phyloP scores from a whole-genome alignment of 2,888 invertebrate genomes.

The Schizaphis graminum region DNA sequence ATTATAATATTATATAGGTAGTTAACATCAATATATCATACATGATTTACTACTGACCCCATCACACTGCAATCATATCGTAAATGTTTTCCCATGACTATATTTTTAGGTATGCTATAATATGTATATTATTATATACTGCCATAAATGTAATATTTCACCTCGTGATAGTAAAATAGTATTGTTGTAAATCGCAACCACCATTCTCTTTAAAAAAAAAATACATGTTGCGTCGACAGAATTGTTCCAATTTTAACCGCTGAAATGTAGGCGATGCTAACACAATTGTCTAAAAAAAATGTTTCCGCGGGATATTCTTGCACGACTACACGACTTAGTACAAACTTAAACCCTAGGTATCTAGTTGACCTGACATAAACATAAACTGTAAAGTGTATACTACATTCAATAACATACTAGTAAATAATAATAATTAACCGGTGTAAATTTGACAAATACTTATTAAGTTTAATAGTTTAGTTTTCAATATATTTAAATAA shows the following conservation, averaged over 20 bases:
- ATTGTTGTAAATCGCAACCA: slow-evolving; percentile 13
- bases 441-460: neutral
- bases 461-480: neutral
- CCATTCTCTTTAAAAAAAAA: neutral
- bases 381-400: neutral
- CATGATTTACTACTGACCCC: neutral
- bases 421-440: neutral
- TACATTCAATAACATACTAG: neutral
- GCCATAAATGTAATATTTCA: neutral
- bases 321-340: neutral
- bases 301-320: neutral
- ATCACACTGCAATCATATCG: neutral
- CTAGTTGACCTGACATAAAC: neutral
- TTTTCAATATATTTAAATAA: neutral
- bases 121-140: neutral
- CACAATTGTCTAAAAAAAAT: neutral
- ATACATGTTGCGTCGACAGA: slow-evolving; percentile 5
- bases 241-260: slow-evolving; percentile 12
- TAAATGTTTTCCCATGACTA: neutral
- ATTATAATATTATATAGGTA: neutral
- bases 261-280: slow-evolving; percentile 6
- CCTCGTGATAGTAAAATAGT: neutral
- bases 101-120: neutral
- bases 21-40: neutral
- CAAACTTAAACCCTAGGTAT: neutral